These are phyloP conservation scores for Nyctibius grandis DNA, from an alignment of 2,797 vertebrate genomes.

Conservation along the genomic window DNA sequence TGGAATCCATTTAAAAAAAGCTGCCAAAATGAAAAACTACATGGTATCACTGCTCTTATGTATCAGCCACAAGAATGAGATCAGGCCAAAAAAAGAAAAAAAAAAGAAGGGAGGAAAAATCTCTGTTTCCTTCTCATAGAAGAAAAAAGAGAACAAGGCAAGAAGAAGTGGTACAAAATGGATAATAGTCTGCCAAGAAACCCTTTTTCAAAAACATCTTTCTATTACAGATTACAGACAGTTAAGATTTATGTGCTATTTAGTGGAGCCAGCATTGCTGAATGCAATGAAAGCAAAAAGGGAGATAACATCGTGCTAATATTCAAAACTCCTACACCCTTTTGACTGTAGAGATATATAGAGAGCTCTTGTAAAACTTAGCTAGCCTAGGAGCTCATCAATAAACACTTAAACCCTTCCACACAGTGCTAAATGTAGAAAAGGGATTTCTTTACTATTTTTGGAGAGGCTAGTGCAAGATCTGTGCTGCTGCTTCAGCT, in stretches of 20 bases:
- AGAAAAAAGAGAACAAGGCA: not conserved
- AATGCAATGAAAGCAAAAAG: not conserved
- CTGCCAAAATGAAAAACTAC: conserved; percentile 10
- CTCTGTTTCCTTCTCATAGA: not conserved
- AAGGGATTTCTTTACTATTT: conserved; percentile 32
- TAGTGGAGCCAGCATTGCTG: not conserved
- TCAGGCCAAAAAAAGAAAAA: not conserved
- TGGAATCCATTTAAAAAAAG: conserved; percentile 37
- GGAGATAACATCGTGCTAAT: not conserved
- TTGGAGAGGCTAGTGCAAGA: not conserved
- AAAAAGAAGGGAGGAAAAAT: not conserved
- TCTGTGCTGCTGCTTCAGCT: not conserved
- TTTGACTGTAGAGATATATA: conserved; percentile 18
- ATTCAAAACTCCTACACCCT: not conserved
- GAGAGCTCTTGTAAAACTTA: not conserved
- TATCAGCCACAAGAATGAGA: conserved; percentile 29
- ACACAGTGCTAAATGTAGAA: not conserved
- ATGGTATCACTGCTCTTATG: not conserved
- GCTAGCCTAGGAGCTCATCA: not conserved
- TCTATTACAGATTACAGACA: not conserved
- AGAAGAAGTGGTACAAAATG: conserved; percentile 2
- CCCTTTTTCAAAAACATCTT: not conserved
- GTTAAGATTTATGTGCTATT: not conserved
- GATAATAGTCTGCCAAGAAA: not conserved
- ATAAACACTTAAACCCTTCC: not conserved